A percentile compares a stretch with the other conserved stretches of the same genome.
These are phyloP conservation scores for Drosophila elegans DNA, from an alignment of 1,140 invertebrate species.

Conservation along the genomic window DNA sequence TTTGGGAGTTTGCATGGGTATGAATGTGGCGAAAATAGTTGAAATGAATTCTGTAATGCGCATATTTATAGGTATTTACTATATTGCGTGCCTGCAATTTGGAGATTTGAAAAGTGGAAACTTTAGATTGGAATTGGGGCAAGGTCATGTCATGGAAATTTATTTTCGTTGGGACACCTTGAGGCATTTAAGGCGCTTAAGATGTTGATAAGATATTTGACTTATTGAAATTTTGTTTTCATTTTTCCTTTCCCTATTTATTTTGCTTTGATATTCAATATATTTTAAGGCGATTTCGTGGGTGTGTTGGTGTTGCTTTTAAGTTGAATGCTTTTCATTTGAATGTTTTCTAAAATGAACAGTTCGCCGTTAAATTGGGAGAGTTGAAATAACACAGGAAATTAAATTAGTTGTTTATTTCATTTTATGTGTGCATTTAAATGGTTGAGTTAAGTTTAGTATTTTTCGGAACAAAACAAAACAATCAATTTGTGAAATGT, in stretches of 20 bases:
- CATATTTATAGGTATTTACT: slow-evolving; percentile 37
- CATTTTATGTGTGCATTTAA: not conserved
- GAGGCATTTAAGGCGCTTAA: slow-evolving; percentile 4
- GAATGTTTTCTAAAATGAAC: not conserved
- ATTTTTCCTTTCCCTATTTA: too few species aligned
- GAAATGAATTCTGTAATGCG: slow-evolving; percentile 40
- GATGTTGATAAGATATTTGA: slow-evolving; percentile 4
- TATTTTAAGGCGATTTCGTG: slow-evolving; percentile 9
- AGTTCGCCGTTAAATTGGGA: not conserved
- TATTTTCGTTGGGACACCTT: slow-evolving; percentile 7
- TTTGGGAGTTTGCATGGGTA: slow-evolving; percentile 29
- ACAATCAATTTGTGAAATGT: slow-evolving; percentile 8
- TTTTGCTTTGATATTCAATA: not conserved
- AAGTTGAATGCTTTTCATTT: slow-evolving; percentile 3
- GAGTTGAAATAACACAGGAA: not conserved
- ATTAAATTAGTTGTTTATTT: slow-evolving; percentile 5
- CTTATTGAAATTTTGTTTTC: slow-evolving; percentile 9
- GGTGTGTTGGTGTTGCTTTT: slow-evolving; percentile 19
- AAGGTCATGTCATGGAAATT: slow-evolving; percentile 11
- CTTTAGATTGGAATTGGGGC: slow-evolving; percentile 11
- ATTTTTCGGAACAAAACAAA: slow-evolving; percentile 18
- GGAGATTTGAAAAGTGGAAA: slow-evolving; percentile 29
- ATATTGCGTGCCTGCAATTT: slow-evolving; percentile 40
- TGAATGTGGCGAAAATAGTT: slow-evolving; percentile 1
- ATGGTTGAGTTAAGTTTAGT: not conserved